These are phyloP conservation scores for Aphodius granarius DNA, from an alignment of 2,888 invertebrate species.

Conservation along the genomic window DNA sequence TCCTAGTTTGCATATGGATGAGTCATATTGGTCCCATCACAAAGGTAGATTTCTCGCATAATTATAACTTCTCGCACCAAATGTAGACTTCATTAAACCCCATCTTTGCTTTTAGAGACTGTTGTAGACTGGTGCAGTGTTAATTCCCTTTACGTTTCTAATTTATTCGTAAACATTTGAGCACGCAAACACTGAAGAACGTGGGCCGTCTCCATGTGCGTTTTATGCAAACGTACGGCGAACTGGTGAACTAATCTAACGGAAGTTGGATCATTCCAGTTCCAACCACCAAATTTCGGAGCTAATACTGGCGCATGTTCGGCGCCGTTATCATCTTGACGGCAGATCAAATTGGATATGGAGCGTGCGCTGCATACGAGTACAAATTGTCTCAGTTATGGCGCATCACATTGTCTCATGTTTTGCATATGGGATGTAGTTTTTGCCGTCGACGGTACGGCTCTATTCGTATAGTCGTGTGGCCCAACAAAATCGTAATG, in stretches of 20 bases:
- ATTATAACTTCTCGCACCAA: background rate
- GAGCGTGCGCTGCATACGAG: conserved; percentile 23
- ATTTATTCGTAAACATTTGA: background rate
- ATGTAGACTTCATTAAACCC: background rate
- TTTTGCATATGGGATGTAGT: conserved; percentile 39
- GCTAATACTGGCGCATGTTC: background rate
- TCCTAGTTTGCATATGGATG: background rate
- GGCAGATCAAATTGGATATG: background rate
- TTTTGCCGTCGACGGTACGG: conserved; percentile 18
- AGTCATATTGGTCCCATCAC: background rate
- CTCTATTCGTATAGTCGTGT: background rate
- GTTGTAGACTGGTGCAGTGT: background rate
- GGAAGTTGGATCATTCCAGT: background rate
- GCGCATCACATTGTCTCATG: conserved; percentile 36
- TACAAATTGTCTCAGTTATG: conserved; percentile 37
- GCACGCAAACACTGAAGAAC: background rate
- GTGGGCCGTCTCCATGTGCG: background rate
- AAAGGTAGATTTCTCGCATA: background rate
- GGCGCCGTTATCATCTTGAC: background rate
- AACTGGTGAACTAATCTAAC: background rate
- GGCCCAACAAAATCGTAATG: conserved; percentile 32
- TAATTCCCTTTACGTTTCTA: background rate
- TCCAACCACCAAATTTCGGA: background rate
- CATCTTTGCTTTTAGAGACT: background rate
- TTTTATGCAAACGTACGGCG: background rate